Conservation (phyloP, 2,797 vertebrate genomes). For the Ctenopoma multispine region DNA sequence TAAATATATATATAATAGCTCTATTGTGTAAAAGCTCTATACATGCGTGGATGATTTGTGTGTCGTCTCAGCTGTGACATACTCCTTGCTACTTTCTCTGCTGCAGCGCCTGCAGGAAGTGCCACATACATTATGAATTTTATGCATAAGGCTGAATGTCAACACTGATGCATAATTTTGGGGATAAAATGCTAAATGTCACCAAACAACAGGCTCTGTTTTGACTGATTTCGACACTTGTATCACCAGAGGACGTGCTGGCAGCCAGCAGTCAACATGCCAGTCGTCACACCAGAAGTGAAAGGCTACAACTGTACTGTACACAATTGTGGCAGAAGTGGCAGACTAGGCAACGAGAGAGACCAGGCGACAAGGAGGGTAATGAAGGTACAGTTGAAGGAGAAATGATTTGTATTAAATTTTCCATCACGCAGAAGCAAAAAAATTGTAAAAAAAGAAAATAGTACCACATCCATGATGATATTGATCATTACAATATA, state of each 20-base stretch:
- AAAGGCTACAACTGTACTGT: conserved; percentile 47
- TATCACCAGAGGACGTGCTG: conserved; percentile 64
- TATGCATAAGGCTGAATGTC: conserved; percentile 81
- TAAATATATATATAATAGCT: neutral
- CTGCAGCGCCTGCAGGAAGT: conserved; percentile 74
- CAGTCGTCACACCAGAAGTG: conserved; percentile 60
- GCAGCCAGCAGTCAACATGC: conserved; percentile 54
- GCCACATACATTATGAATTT: conserved; percentile 77
- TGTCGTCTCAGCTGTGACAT: conserved; percentile 65
- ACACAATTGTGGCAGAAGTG: conserved; percentile 55
- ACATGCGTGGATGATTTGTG: conserved; percentile 16
- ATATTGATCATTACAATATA: conserved; percentile 4
- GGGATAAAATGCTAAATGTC: conserved; percentile 80
- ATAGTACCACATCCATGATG: conserved; percentile 1
- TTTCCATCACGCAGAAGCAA: neutral
- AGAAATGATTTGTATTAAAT: neutral
- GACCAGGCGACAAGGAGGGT: conserved; percentile 60
- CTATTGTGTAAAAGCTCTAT: neutral
- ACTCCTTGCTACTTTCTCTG: conserved; percentile 35
- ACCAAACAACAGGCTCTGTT: conserved; percentile 74
- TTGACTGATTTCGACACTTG: conserved; percentile 46
- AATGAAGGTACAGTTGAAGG: conserved; percentile 62
- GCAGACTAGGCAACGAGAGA: conserved; percentile 54
- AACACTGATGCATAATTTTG: conserved; percentile 81
- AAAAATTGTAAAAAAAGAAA: neutral